Percentiles rank a stretch among this genome's conserved stretches.
Conservation (phyloP, 2,113 vertebrate species). For the Lates calcarifer region DNA sequence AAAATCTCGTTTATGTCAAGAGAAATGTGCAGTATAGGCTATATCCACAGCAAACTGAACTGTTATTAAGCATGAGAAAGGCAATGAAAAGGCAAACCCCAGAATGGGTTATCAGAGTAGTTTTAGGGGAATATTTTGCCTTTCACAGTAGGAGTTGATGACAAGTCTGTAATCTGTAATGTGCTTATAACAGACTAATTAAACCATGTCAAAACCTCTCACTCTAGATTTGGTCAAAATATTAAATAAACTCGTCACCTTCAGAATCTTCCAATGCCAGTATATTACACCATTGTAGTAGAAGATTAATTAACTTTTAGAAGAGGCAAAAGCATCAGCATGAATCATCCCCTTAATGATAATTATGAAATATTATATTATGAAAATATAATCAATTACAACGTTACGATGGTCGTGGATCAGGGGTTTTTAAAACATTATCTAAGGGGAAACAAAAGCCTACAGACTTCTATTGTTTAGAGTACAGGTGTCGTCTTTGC, state of each 20-base stretch:
- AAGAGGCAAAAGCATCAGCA: background rate
- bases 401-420: background rate
- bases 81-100: background rate
- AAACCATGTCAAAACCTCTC: background rate
- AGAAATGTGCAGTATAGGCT: too few relatives aligned
- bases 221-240: background rate
- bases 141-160: background rate
- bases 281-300: background rate
- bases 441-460: background rate
- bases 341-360: background rate
- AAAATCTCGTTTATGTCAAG: background rate
- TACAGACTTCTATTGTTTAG: background rate
- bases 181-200: background rate
- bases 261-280: background rate
- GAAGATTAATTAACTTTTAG: background rate
- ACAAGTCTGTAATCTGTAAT: background rate
- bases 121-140: background rate
- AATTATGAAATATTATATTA: background rate
- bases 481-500: background rate
- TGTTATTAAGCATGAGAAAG: background rate
- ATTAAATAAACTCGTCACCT: background rate
- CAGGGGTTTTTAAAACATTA: background rate
- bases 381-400: background rate
- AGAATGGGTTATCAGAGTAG: background rate
- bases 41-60: background rate